These are phyloP conservation scores for Dicrostonyx torquatus DNA, from an alignment of 2,797 vertebrate genomes.

Conservation along the genomic window DNA sequence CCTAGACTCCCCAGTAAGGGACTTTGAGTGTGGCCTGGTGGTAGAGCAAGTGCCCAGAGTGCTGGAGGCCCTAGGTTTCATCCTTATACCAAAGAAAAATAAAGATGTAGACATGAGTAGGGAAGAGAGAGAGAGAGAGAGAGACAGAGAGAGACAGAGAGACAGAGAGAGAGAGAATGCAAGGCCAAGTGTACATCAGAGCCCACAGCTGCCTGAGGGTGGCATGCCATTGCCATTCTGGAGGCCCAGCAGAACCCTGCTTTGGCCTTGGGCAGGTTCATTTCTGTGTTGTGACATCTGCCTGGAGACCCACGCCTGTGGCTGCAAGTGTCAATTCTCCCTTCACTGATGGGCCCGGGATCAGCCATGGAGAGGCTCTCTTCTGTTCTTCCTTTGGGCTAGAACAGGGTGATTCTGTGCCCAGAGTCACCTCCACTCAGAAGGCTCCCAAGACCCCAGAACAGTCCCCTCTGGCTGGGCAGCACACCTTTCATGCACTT, in stretches of 20 bases:
- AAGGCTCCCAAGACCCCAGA: accelerated
- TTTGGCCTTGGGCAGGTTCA: not conserved
- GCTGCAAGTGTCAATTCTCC: accelerated
- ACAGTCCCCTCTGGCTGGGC: accelerated
- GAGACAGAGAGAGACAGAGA: not conserved
- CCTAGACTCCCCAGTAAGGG: not conserved
- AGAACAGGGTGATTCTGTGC: too few species aligned
- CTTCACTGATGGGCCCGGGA: not conserved
- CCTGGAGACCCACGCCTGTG: not conserved
- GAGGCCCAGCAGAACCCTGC: not conserved
- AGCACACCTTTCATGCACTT: not conserved
- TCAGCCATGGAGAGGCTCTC: too few species aligned
- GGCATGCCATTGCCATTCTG: not conserved
- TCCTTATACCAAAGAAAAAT: not conserved
- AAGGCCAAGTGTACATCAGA: not conserved
- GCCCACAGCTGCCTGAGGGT: not conserved
- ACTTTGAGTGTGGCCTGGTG: not conserved
- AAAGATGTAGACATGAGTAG: not conserved
- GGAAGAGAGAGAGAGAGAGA: too few species aligned
- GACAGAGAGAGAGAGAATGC: not conserved
- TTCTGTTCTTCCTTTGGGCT: too few species aligned
- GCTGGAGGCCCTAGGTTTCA: not conserved
- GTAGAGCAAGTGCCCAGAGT: not conserved
- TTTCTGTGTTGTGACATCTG: not conserved
- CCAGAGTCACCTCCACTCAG: not conserved